Conservation (phyloP, 2,113 vertebrate genomes). For the Vidua macroura region DNA sequence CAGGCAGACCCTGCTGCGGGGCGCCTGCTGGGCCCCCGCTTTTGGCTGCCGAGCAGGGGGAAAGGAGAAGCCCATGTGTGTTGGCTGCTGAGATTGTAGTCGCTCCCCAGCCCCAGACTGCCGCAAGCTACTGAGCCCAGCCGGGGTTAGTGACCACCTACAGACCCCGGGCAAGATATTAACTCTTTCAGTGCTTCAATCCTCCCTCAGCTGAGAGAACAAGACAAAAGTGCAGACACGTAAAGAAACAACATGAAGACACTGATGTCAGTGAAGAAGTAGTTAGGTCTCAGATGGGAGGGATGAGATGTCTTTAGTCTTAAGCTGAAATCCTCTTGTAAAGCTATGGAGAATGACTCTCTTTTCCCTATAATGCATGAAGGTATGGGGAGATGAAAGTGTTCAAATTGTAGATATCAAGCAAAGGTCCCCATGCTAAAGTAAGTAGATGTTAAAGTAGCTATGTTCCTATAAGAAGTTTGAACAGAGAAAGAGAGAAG, state of each 20-base stretch:
- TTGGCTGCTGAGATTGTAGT: neutral
- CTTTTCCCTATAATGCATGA: neutral
- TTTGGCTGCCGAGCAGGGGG: neutral
- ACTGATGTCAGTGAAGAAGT: neutral
- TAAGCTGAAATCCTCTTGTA: neutral
- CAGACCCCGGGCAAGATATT: neutral
- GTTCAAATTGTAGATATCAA: neutral
- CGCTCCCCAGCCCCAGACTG: neutral
- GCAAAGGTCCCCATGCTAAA: neutral
- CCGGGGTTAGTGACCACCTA: too few species aligned
- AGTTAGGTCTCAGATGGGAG: neutral
- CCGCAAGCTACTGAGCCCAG: neutral
- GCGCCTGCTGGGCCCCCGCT: too few species aligned
- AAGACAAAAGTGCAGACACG: neutral
- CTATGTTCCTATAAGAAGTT: neutral
- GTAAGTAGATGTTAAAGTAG: neutral
- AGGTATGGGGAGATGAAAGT: neutral
- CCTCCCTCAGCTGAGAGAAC: neutral
- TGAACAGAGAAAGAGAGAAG: neutral
- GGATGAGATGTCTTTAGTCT: neutral
- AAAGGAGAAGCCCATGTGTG: neutral
- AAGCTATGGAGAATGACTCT: neutral
- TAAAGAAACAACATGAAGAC: neutral
- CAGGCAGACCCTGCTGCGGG: neutral
- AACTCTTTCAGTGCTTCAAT: neutral